Conservation (phyloP, 2,888 invertebrate genomes). For the Synanthedon andrenaeformis region DNA sequence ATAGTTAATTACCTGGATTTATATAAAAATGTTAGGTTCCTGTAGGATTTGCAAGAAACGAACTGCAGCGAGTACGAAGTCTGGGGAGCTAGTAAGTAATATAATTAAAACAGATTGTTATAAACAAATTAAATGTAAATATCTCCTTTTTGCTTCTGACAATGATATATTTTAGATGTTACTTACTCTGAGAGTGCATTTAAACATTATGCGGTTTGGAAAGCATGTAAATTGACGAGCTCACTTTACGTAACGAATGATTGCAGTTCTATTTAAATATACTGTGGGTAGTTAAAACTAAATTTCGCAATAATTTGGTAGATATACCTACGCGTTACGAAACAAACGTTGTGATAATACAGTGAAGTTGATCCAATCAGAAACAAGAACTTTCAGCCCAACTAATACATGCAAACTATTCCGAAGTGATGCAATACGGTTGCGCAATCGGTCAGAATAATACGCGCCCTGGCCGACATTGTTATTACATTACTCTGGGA, state of each 20-base stretch:
- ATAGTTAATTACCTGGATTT: too few species aligned
- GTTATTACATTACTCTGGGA: slow-evolving; percentile 30
- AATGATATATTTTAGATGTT: not conserved
- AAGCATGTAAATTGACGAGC: not conserved
- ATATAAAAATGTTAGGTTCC: too few species aligned
- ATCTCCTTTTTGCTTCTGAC: not conserved
- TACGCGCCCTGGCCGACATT: slow-evolving; percentile 27
- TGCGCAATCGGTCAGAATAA: slow-evolving; percentile 53
- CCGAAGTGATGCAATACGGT: slow-evolving; percentile 5
- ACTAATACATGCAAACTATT: not conserved
- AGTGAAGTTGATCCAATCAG: not conserved
- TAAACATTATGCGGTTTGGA: not conserved
- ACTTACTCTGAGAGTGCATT: not conserved
- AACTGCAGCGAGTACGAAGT: not conserved
- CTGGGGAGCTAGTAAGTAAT: too few species aligned
- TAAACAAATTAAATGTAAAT: not conserved
- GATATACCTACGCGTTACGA: not conserved
- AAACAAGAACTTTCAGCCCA: not conserved
- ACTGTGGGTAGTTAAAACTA: not conserved
- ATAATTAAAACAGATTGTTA: too few species aligned
- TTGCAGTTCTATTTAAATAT: not conserved
- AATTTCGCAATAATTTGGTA: not conserved
- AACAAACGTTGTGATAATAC: not conserved
- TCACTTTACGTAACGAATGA: not conserved
- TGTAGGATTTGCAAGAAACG: not conserved